A percentile compares a stretch with the other conserved stretches of the same genome.
These are phyloP conservation scores for Colletes latitarsis DNA, from an alignment of 1,140 invertebrate genomes.

Conservation along the genomic window DNA sequence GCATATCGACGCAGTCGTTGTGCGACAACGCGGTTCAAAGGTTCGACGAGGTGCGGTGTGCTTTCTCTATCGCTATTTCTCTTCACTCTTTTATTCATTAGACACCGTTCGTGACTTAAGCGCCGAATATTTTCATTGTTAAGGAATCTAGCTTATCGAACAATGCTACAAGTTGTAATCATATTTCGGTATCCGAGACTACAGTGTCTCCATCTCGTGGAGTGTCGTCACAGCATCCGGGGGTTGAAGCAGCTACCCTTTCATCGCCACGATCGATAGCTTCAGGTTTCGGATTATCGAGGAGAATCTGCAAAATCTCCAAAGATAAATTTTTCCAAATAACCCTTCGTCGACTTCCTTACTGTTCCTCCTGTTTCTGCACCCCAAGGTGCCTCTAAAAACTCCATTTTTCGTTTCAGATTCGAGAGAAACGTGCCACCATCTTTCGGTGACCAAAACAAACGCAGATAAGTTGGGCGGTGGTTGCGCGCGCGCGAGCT, in stretches of 20 bases:
- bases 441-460: conserved; percentile 57
- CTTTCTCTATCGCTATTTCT: not conserved
- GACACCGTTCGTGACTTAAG: no score
- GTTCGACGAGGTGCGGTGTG: not conserved
- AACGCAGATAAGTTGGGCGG: not conserved
- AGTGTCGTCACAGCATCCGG: not conserved
- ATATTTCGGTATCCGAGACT: no score
- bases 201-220: conserved; percentile 7
- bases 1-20: not conserved
- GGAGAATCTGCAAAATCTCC: not conserved
- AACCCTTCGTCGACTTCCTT: no score
- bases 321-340: no score
- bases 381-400: no score
- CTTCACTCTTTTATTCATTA: no score
- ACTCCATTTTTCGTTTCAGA: not conserved
- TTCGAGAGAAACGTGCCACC: conserved; percentile 19
- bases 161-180: no score
- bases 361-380: no score
- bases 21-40: not conserved
- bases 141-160: no score
- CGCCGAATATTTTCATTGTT: no score
- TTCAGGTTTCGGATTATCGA: no score
- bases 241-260: not conserved
- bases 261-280: not conserved
- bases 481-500: conserved; percentile 28